phyloP scores from a whole-genome alignment of 2,888 invertebrate genomes.

The Encarsia formosa region DNA sequence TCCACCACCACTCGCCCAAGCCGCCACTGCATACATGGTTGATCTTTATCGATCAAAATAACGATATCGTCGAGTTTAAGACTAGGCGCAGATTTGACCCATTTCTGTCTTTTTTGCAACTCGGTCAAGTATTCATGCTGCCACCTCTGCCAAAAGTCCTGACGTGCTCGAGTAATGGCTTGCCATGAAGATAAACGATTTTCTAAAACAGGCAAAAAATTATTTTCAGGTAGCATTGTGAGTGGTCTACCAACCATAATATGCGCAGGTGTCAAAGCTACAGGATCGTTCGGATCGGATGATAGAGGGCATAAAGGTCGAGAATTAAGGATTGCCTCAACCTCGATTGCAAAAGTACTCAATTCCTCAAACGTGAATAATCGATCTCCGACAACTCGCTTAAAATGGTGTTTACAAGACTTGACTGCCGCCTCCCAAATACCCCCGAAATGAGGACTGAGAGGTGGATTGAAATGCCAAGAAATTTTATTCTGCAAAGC shows the following conservation, averaged over 20 bases:
- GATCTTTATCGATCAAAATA: constrained; percentile 11
- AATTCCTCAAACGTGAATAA: constrained; percentile 29
- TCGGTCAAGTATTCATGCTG: constrained; percentile 26
- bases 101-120: constrained; percentile 27
- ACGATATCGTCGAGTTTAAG: constrained; percentile 8
- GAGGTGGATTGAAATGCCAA: constrained; percentile 33
- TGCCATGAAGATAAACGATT: constrained; percentile 29
- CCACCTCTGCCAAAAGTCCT: constrained; percentile 25
- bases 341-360: constrained; percentile 25
- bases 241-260: constrained; percentile 34
- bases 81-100: constrained; percentile 4
- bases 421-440: constrained; percentile 33
- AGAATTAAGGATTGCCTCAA: constrained; percentile 30
- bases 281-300: constrained; percentile 26
- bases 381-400: constrained; percentile 23
- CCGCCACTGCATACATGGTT: constrained; percentile 13
- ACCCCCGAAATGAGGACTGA: constrained; percentile 31
- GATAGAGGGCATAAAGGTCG: constrained; percentile 29
- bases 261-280: constrained; percentile 35
- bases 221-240: constrained; percentile 28
- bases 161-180: constrained; percentile 19
- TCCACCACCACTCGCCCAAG: constrained; percentile 3
- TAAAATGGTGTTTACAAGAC: constrained; percentile 32
- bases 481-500: constrained; percentile 22
- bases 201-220: constrained; percentile 14